Evolutionary conservation across 2,888 invertebrate species (phyloP).

Genomic region (Drosophila kanekoi): DNA sequence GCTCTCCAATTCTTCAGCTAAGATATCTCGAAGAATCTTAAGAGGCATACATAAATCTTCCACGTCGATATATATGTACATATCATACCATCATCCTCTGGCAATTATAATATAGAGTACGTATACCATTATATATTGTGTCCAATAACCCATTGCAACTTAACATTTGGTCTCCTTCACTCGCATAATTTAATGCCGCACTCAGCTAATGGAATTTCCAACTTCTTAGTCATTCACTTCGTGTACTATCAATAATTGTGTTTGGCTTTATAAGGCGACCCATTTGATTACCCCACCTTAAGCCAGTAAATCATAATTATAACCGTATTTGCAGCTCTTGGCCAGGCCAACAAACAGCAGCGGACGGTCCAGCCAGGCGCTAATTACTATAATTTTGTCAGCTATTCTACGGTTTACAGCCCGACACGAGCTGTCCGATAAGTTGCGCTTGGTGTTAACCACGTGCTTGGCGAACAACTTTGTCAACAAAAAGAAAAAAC

Average conservation of each 20-base stretch:
- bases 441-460: constrained; percentile 46
- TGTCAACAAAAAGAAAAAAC: constrained; percentile 48
- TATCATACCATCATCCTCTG: no score
- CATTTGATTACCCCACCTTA: neutral
- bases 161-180: no score
- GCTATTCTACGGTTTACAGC: constrained; percentile 15
- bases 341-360: constrained; percentile 20
- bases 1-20: no score
- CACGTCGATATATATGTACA: no score
- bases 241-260: constrained; percentile 14
- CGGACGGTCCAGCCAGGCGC: constrained; percentile 25
- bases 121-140: no score
- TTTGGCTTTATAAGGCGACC: neutral
- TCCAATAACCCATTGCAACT: no score
- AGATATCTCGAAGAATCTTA: no score
- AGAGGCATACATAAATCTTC: no score
- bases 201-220: neutral
- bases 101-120: no score
- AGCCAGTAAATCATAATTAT: constrained; percentile 43
- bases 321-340: constrained; percentile 33
- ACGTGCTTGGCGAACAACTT: constrained; percentile 65
- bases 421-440: constrained; percentile 27
- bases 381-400: constrained; percentile 64
- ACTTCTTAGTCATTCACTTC: constrained; percentile 1
- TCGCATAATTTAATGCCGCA: neutral